phyloP scores from a whole-genome alignment of 1,140 invertebrate genomes.

The Drosophila nigrodunni region DNA sequence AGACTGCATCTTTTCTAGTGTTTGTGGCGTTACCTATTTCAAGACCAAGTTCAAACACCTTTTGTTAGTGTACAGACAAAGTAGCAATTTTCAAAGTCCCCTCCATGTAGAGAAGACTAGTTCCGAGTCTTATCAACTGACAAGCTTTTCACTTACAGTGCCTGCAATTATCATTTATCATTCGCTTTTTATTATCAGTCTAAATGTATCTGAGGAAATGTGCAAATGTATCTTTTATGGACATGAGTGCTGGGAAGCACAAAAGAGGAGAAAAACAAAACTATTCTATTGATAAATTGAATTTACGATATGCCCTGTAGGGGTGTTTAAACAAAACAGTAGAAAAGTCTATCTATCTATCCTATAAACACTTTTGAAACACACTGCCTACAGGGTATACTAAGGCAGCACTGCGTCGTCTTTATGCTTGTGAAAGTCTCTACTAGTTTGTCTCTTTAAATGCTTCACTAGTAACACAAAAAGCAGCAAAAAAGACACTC shows the following conservation, averaged over 20 bases:
- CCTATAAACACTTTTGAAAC: neutral
- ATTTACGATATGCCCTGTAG: conserved; percentile 3
- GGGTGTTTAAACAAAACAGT: neutral
- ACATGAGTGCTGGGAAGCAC: conserved; percentile 1
- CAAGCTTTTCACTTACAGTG: conserved; percentile 40
- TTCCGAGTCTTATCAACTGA: conserved; percentile 49
- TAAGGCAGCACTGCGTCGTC: neutral
- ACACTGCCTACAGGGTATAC: neutral
- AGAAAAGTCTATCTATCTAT: too few relatives aligned
- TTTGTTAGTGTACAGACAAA: neutral
- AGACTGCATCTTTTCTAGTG: too few relatives aligned
- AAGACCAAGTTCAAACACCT: too few relatives aligned
- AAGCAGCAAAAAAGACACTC: neutral
- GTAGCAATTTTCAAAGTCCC: neutral
- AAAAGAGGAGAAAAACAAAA: neutral
- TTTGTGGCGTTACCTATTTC: too few relatives aligned
- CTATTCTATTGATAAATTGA: conserved; percentile 8
- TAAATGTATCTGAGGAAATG: conserved; percentile 29
- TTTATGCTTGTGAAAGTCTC: conserved; percentile 23
- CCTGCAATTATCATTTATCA: conserved; percentile 45
- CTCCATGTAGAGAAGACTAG: conserved; percentile 13
- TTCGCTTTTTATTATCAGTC: conserved; percentile 23
- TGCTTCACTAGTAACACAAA: conserved; percentile 9
- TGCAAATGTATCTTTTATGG: conserved; percentile 25
- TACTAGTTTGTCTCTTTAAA: conserved; percentile 11